Conservation (phyloP, 2,797 vertebrate genomes). For the Anabas testudineus region DNA sequence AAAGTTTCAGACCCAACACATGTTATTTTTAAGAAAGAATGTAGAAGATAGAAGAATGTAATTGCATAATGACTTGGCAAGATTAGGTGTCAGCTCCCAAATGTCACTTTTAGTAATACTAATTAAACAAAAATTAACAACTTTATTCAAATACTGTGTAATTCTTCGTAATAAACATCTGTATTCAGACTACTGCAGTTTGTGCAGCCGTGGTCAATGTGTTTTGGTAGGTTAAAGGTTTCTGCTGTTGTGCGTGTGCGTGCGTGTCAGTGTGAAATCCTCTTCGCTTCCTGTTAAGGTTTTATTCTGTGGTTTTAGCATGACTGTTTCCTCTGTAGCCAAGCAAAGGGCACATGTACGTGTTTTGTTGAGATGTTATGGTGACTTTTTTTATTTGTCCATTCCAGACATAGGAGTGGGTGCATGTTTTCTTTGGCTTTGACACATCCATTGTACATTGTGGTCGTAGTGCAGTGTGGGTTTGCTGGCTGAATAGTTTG, state of each 20-base stretch:
- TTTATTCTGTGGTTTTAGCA: slow-evolving; percentile 60
- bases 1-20: too few species aligned
- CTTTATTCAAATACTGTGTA: neutral
- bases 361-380: slow-evolving; percentile 47
- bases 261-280: slow-evolving; percentile 58
- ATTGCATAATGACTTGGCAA: neutral
- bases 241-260: slow-evolving; percentile 34
- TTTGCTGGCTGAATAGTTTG: slow-evolving; percentile 43
- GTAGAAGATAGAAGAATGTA: slow-evolving; percentile 12
- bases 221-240: neutral
- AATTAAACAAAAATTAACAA: slow-evolving; percentile 3
- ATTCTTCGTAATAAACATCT: neutral
- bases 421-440: slow-evolving; percentile 59
- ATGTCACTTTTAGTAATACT: neutral
- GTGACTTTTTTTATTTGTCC: slow-evolving; percentile 68
- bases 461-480: slow-evolving; percentile 8
- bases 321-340: slow-evolving; percentile 73
- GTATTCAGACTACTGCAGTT: neutral
- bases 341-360: slow-evolving; percentile 41
- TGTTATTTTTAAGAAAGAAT: neutral
- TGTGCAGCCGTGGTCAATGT: neutral
- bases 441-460: slow-evolving; percentile 41
- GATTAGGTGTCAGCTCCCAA: neutral
- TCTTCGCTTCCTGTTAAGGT: slow-evolving; percentile 79
- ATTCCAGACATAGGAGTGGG: slow-evolving; percentile 45